phyloP scores from a whole-genome alignment of 2,888 invertebrate species.

The Microctonus aethiopoides region DNA sequence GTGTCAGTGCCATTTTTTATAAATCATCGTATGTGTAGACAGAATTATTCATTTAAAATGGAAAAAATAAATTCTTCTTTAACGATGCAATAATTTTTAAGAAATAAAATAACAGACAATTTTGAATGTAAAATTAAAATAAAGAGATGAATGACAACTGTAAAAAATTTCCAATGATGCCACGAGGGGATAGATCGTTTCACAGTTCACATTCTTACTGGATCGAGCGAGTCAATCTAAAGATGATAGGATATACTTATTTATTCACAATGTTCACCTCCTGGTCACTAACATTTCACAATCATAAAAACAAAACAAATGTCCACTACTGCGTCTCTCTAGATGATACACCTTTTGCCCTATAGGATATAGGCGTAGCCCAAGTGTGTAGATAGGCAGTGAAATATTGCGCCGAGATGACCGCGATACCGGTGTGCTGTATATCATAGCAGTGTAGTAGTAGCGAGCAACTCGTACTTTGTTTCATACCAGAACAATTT shows the following conservation, averaged over 20 bases:
- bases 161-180: constrained; percentile 16
- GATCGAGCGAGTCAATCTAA: constrained; percentile 53
- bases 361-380: constrained; percentile 53
- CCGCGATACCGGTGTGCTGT: constrained; percentile 52
- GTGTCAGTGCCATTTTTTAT: not conserved
- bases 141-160: not conserved
- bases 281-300: constrained; percentile 25
- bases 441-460: not conserved
- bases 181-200: constrained; percentile 42
- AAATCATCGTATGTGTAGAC: not conserved
- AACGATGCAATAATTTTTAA: no score
- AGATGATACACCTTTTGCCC: not conserved
- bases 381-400: constrained; percentile 57
- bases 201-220: constrained; percentile 49
- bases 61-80: no score
- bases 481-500: constrained; percentile 19
- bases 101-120: no score
- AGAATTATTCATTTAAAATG: not conserved
- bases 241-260: constrained; percentile 40
- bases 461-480: no score
- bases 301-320: not conserved
- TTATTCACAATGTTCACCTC: constrained; percentile 49
- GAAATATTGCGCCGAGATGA: constrained; percentile 61
- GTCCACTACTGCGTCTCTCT: not conserved
- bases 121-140: no score